Base-by-base conservation (phyloP, 2,888 invertebrate genomes). In the Nebria salina region DNA sequence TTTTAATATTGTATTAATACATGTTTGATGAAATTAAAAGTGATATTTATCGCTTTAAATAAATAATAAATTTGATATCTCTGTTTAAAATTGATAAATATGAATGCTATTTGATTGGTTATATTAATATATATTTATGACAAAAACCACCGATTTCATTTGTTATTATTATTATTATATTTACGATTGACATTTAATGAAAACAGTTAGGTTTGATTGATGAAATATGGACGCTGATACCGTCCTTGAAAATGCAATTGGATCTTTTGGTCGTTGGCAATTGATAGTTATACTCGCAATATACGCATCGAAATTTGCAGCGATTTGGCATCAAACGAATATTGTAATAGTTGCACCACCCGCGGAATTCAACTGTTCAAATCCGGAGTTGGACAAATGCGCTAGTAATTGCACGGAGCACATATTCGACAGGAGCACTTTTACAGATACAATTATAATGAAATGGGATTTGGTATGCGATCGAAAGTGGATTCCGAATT, bases 391-490 rank as follows among this genome's bases (percentile, higher is more conserved):
- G 42, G 41, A 34, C 8, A 42, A 73, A 41, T 73, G 73, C 11
- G 11, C 11, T 13, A 15, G 11, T 13, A 13, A 73, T 9, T 73
- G 73, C 11, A 7, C 73, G 11, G 15, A 41, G 15, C 73, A 73
- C n/a, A 43, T 41, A n/a, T 73, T 73, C 15, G 73, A 73, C n/a
- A 41, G 11, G 13, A 42, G n/a, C 15, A 15, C 42, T 13, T 73
- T 73, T 73, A 43, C 41, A 1, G 42, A 41, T 25, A 95, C 95
- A 0, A 94, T 95, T 13, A 89, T 93, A 72, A 93, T 93, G 0
- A 92, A 96, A 90, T 96, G 95, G 94, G 90, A 94, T 86, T 90
- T 96, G 72, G 92, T 95, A 0, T 95, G 95, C 86, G 91, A 91
- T 54, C 91, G 90, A 81, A 89, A 90, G 13, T 93, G 93, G 89